Percentiles rank a stretch among this genome's conserved stretches.
phyloP scores from a whole-genome alignment of 2,888 invertebrate genomes.

The Augochlorella aurata region DNA sequence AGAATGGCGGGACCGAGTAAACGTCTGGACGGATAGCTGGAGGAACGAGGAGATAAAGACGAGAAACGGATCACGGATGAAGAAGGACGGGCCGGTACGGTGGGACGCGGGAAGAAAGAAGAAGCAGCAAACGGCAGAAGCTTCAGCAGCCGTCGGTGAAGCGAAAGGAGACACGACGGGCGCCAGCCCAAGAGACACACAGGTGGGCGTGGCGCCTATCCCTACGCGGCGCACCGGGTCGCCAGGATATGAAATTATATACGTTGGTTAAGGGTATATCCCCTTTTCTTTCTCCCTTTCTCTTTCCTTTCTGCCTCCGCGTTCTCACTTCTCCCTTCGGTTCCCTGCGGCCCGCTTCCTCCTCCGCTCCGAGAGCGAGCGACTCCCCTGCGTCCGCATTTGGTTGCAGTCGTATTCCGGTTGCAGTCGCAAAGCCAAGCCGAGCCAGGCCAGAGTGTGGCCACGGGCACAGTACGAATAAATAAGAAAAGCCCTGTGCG shows the following conservation, averaged over 20 bases:
- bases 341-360: slow-evolving; percentile 9
- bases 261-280: slow-evolving; percentile 65
- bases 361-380: slow-evolving; percentile 11
- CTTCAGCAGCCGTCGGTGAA: slow-evolving; percentile 53
- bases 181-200: slow-evolving; percentile 73
- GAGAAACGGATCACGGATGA: slow-evolving; percentile 6
- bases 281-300: slow-evolving; percentile 46
- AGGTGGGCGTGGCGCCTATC: slow-evolving; percentile 79
- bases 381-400: slow-evolving; percentile 44
- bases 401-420: slow-evolving; percentile 61
- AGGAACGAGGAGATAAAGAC: slow-evolving; percentile 2
- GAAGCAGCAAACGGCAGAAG: slow-evolving; percentile 47
- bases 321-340: background rate
- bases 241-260: slow-evolving; percentile 71
- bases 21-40: slow-evolving; percentile 2
- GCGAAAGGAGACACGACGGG: slow-evolving; percentile 67
- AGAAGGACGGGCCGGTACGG: background rate
- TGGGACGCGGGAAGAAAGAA: slow-evolving; percentile 38
- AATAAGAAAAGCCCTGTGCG: slow-evolving; percentile 72
- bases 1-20: slow-evolving; percentile 3
- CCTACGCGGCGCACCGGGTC: slow-evolving; percentile 72
- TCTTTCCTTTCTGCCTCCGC: background rate
- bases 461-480: slow-evolving; percentile 68
- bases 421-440: slow-evolving; percentile 58
- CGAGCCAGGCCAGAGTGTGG: slow-evolving; percentile 30